These are phyloP conservation scores for Aricia agestis DNA, from an alignment of 1,140 invertebrate species.

Conservation along the genomic window DNA sequence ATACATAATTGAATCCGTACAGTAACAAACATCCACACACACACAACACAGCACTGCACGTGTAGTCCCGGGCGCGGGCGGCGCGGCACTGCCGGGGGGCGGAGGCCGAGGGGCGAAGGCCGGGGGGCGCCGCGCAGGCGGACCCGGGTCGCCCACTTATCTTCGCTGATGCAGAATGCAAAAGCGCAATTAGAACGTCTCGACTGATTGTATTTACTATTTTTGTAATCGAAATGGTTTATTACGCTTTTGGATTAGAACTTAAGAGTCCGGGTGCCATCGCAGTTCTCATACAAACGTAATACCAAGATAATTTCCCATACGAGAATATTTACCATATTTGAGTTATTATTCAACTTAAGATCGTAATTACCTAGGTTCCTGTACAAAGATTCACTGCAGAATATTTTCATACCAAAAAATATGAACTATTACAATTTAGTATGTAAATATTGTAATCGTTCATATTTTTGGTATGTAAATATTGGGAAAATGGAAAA, in stretches of 20 bases:
- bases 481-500: too few relatives aligned
- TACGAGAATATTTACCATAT: too few relatives aligned
- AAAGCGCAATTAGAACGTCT: conserved; percentile 53
- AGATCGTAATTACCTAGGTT: too few relatives aligned
- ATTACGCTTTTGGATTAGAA: background rate
- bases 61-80: conserved; percentile 34
- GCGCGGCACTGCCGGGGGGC: conserved; percentile 42
- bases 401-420: too few relatives aligned
- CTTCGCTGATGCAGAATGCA: conserved; percentile 53
- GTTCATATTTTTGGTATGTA: too few relatives aligned
- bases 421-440: too few relatives aligned
- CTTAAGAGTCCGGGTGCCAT: too few relatives aligned
- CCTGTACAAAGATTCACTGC: too few relatives aligned
- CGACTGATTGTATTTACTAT: conserved; percentile 21
- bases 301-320: too few relatives aligned
- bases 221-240: background rate
- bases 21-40: conserved; percentile 27
- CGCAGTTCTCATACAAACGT: too few relatives aligned
- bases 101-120: conserved; percentile 33
- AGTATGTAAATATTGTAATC: too few relatives aligned
- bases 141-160: conserved; percentile 54
- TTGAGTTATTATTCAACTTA: too few relatives aligned
- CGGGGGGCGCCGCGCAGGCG: conserved; percentile 49
- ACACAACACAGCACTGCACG: conserved; percentile 31
- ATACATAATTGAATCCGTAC: conserved; percentile 29